Percentiles rank a stretch among this genome's conserved stretches.
Evolutionary conservation across 2,888 invertebrate genomes (phyloP).

Genomic region (Eupithecia pulchellata): DNA sequence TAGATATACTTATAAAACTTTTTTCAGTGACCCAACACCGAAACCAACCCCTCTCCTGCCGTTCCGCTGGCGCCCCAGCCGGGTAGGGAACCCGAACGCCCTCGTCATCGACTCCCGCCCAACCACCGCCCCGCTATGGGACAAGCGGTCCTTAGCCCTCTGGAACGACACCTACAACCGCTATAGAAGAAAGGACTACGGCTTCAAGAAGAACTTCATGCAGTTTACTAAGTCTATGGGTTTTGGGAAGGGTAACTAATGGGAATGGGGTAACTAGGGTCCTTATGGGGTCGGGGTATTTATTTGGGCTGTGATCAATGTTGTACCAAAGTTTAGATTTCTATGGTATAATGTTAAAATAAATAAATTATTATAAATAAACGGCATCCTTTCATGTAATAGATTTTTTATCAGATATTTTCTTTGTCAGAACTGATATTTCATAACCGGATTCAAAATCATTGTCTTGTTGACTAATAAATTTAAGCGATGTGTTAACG

Average conservation of each 20-base stretch:
- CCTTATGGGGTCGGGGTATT: not conserved
- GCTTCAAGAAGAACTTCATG: slow-evolving; percentile 43
- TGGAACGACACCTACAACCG: slow-evolving; percentile 76
- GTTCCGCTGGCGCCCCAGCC: slow-evolving; percentile 71
- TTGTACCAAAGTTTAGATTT: not conserved
- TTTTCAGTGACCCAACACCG: slow-evolving; percentile 78
- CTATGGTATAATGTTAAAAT: not conserved
- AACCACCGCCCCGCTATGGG: slow-evolving; percentile 69
- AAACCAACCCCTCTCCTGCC: slow-evolving; percentile 59
- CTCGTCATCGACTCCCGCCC: slow-evolving; percentile 67
- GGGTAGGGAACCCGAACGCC: slow-evolving; percentile 66
- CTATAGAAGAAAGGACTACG: slow-evolving; percentile 63
- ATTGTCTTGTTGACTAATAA: no score
- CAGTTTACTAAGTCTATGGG: not conserved
- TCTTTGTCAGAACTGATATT: no score
- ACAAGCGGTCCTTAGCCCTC: slow-evolving; percentile 59
- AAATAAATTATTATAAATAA: no score
- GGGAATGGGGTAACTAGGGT: not conserved
- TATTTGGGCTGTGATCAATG: slow-evolving; percentile 4
- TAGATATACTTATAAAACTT: no score
- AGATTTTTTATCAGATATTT: no score
- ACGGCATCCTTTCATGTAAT: no score
- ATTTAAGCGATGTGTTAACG: no score
- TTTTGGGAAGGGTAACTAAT: not conserved
- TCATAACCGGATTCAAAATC: no score